phyloP scores from a whole-genome alignment of 35 echinoderm and acorn worm genomes.

The Strongylocentrotus purpuratus region DNA sequence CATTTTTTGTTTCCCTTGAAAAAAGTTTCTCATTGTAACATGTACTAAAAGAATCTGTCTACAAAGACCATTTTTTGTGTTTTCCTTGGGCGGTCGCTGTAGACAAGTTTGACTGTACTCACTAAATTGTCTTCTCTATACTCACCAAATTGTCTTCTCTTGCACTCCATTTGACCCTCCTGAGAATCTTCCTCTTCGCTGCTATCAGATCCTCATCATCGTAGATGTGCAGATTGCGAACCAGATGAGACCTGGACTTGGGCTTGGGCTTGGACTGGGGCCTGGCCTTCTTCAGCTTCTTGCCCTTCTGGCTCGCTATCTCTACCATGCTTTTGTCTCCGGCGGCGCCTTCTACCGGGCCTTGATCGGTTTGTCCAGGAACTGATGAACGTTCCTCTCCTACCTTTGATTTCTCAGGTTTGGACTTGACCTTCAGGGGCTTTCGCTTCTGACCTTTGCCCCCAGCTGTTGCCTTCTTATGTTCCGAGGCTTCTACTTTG shows the following conservation, averaged over 20 bases:
- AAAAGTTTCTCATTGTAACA: too few species aligned
- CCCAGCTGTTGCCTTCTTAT: conserved; percentile 27
- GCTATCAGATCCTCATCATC: neutral
- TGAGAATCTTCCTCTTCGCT: neutral
- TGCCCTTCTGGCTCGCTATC: neutral
- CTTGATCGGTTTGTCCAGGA: neutral
- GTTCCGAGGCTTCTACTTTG: neutral
- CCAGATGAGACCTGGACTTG: neutral
- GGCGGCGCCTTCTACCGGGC: neutral
- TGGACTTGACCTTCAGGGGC: neutral
- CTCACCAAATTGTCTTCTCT: neutral
- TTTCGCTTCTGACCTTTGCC: conserved; percentile 49
- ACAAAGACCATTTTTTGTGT: too few species aligned
- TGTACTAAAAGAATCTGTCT: too few species aligned
- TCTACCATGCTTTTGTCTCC: neutral
- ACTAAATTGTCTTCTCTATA: conserved; percentile 12
- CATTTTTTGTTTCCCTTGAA: too few species aligned
- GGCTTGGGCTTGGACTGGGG: neutral
- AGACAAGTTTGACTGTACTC: too few species aligned
- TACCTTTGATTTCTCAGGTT: neutral
- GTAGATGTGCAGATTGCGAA: neutral
- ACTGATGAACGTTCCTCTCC: neutral
- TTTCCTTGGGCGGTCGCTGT: too few species aligned
- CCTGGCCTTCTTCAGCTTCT: neutral
- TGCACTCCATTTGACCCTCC: conserved; percentile 25